Conservation (phyloP, 2,113 vertebrate species). For the Azemiops feae region DNA sequence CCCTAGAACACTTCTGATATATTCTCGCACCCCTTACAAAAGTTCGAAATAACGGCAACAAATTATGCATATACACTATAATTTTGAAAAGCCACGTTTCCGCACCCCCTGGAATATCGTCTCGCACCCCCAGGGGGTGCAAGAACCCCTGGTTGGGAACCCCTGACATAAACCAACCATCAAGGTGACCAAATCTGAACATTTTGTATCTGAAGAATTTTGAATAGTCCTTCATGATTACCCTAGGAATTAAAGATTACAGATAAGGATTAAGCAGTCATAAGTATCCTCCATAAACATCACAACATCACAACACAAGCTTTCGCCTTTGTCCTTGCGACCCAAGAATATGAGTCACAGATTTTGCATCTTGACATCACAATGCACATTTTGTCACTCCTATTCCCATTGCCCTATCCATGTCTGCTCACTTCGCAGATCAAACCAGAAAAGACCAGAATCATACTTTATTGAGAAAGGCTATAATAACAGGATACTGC, state of each 20-base stretch:
- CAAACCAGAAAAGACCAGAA: background rate
- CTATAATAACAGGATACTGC: background rate
- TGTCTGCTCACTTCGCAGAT: background rate
- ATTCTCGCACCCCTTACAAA: no score
- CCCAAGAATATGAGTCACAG: background rate
- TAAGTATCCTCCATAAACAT: background rate
- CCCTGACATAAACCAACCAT: background rate
- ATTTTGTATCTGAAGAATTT: background rate
- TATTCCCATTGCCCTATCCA: background rate
- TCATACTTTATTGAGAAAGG: background rate
- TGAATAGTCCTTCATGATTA: background rate
- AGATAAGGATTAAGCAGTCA: background rate
- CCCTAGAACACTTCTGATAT: no score
- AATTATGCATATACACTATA: no score
- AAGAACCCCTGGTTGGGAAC: no score
- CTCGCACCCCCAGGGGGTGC: no score
- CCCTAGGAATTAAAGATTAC: background rate
- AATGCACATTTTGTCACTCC: background rate
- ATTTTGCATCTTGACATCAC: background rate
- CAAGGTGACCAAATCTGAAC: background rate
- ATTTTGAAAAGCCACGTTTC: no score
- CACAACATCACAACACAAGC: background rate
- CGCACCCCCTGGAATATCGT: no score
- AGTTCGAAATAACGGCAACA: no score
- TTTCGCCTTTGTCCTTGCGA: background rate